Base-by-base conservation (phyloP, 2,888 invertebrate species). In the Harpalus rubripes region DNA sequence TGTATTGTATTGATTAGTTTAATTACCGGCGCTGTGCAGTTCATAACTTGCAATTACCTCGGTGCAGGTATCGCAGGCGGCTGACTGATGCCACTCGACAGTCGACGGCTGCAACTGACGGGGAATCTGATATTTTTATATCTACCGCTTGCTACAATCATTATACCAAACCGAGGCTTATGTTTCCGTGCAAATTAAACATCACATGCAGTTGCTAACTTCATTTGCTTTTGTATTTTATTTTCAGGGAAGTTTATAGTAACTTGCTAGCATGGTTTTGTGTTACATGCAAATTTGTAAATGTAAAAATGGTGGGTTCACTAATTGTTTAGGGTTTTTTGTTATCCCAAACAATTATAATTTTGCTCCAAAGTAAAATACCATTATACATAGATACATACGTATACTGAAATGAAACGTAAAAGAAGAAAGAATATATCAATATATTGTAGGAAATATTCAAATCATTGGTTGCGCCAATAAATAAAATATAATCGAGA, bases 1-100 rank as follows among this genome's bases (percentile, higher is more conserved):
- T 65, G 65, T 63, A 18, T 63, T 61, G 61, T 80, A 80, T 80
- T 80, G 61, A 80, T 80, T 80, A 80, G 63, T 61, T 80, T 80
- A 80, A 80, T 80, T 80, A 80, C 41, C 12, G 63, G 61, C 44
- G 63, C 80, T 18, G 44, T 80, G 22, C 80, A 61, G 80, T 63
- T 80, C 80, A 63, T 80, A 63, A 80, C 41, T 41, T 22, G 80
- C 44, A 80, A 80, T 80, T 80, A 80, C 63, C 32, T 61, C 39
- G 15, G 72, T 63, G 39, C 68, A 68, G 68, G 68, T 68, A 68
- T 32, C 68, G 68, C 32, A 15, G 39, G 68, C 68, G 32, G 68
- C 15, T 41, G 16, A 56, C 32, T 12, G n/a, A n/a, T 22, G 26
- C 52, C 15, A 32, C 78, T 22, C 26, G 56, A 8, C 78, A 56